Conservation (phyloP, 1,140 invertebrate species). For the Papilio dardanus region DNA sequence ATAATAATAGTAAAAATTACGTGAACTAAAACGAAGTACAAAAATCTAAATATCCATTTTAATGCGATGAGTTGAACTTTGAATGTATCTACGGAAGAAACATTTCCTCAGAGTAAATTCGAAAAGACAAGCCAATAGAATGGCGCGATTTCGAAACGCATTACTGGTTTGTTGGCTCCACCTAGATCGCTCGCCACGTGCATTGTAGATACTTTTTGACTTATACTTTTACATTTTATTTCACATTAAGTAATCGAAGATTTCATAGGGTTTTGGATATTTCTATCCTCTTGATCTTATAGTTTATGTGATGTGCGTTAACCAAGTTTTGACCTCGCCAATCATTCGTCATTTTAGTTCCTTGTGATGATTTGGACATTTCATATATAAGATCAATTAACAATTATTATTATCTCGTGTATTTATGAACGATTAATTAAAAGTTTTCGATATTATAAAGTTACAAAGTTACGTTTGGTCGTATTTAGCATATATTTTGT, state of each 20-base stretch:
- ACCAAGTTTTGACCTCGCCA: background rate
- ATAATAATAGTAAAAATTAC: no score
- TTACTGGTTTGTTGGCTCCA: slow-evolving; percentile 36
- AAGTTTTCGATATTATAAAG: background rate
- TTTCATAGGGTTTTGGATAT: background rate
- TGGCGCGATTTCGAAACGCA: slow-evolving; percentile 36
- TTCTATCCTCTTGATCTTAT: no score
- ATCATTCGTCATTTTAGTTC: background rate
- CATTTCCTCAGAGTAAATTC: slow-evolving; percentile 27
- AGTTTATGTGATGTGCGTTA: no score
- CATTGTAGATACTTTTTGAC: background rate
- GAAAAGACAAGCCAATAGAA: slow-evolving; percentile 32
- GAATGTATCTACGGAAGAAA: slow-evolving; percentile 9
- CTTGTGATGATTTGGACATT: background rate
- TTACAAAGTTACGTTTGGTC: background rate
- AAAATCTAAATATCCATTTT: background rate
- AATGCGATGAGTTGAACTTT: background rate
- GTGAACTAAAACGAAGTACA: no score
- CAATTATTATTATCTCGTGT: background rate
- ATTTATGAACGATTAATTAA: background rate
- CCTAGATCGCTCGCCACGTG: slow-evolving; percentile 36
- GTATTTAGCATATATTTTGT: background rate
- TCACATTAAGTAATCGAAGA: background rate
- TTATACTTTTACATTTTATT: background rate
- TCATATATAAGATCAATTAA: background rate